These are phyloP conservation scores for Hydrolagus colliei DNA, from an alignment of 2,797 vertebrate species.

Conservation along the genomic window DNA sequence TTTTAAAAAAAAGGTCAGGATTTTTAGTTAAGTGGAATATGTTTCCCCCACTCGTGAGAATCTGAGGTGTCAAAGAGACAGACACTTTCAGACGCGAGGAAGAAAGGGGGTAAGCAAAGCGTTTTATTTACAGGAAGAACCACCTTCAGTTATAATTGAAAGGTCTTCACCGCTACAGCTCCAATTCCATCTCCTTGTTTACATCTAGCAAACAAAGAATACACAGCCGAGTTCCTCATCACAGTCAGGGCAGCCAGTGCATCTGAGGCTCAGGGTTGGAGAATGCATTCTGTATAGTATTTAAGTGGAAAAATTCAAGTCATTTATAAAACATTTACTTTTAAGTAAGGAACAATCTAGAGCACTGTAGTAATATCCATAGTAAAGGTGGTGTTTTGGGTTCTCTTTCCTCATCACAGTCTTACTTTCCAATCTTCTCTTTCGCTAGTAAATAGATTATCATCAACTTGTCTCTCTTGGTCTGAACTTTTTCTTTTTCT, in stretches of 20 bases:
- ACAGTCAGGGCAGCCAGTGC: neutral
- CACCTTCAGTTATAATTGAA: conserved; percentile 17
- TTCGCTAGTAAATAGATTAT: no score
- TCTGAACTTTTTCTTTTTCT: no score
- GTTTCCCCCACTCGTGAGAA: conserved; percentile 9
- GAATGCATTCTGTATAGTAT: neutral
- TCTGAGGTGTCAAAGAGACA: conserved; percentile 10
- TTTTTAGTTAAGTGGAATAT: conserved; percentile 19
- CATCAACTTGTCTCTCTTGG: no score
- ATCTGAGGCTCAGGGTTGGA: neutral
- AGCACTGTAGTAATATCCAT: neutral
- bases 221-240: neutral
- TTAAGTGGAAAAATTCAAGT: neutral
- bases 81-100: conserved; percentile 3
- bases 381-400: no score
- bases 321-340: neutral
- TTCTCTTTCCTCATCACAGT: no score
- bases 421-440: no score
- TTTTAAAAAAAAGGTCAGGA: conserved; percentile 2
- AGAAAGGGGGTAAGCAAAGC: conserved; percentile 23
- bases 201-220: conserved; percentile 3
- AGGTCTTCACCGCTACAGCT: neutral
- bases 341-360: neutral
- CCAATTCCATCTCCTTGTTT: conserved; percentile 11
- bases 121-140: conserved; percentile 29